Percentiles rank a stretch among this genome's conserved stretches.
These are phyloP conservation scores for Enteromius mattozi DNA, from an alignment of 2,797 vertebrate genomes.

Conservation along the genomic window DNA sequence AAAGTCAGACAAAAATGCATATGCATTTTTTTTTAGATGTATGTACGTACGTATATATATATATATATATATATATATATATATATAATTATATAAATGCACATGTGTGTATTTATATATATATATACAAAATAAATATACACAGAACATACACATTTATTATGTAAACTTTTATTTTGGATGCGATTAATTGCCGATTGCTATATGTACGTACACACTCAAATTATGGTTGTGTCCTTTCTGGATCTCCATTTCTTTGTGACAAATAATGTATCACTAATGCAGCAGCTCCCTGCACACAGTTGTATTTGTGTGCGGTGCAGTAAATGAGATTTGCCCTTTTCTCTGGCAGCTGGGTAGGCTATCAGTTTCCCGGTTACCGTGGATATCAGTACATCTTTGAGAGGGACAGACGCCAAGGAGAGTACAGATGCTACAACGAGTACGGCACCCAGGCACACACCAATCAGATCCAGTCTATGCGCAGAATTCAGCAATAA, in stretches of 20 bases:
- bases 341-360: conserved; percentile 86
- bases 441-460: conserved; percentile 95
- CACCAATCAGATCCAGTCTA: conserved; percentile 97
- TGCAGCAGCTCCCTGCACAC: neutral
- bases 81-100: too few relatives aligned
- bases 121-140: too few relatives aligned
- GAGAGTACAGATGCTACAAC: conserved; percentile 93
- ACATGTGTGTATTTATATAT: too few relatives aligned
- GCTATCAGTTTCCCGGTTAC: conserved; percentile 97
- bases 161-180: too few relatives aligned
- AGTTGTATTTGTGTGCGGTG: conserved; percentile 15
- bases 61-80: neutral
- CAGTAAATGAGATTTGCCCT: conserved; percentile 49
- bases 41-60: neutral
- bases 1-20: neutral
- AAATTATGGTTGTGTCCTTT: neutral
- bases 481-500: conserved; percentile 95
- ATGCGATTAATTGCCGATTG: too few relatives aligned
- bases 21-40: neutral
- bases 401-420: conserved; percentile 92
- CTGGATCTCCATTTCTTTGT: neutral
- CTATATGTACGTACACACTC: neutral
- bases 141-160: too few relatives aligned
- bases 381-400: conserved; percentile 96
- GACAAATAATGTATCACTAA: conserved; percentile 14